Percentiles rank a stretch among this genome's conserved stretches.
These are phyloP conservation scores for Drosophila tanythrix DNA, from an alignment of 2,888 invertebrate genomes.

Conservation along the genomic window DNA sequence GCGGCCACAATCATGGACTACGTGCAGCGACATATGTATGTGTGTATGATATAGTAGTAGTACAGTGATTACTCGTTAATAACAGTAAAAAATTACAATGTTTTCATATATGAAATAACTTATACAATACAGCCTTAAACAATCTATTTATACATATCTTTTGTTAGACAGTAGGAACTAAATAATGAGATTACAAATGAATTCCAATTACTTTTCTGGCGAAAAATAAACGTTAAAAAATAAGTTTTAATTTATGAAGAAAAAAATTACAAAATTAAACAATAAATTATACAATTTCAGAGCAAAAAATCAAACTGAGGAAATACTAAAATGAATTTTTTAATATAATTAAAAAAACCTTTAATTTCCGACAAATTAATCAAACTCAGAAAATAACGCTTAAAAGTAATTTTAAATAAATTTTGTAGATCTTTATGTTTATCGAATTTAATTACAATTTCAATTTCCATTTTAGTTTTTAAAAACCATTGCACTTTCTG, in stretches of 20 bases:
- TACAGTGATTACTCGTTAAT: not conserved
- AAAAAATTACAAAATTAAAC: not conserved
- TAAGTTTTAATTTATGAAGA: not conserved
- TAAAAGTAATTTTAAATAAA: not conserved
- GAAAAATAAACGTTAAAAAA: not conserved
- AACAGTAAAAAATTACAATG: not conserved
- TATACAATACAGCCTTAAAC: no score
- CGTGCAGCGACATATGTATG: conserved; percentile 90
- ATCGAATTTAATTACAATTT: not conserved
- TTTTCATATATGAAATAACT: not conserved
- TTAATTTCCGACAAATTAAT: not conserved
- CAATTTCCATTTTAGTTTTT: not conserved
- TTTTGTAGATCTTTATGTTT: not conserved
- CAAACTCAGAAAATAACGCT: not conserved
- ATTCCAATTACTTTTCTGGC: not conserved
- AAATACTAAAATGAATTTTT: not conserved
- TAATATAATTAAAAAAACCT: not conserved
- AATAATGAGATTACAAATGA: not conserved
- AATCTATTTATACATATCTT: not conserved
- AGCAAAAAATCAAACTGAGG: not conserved
- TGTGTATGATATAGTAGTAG: not conserved
- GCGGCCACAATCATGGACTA: conserved; percentile 94
- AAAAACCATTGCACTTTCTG: not conserved
- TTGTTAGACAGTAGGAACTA: not conserved
- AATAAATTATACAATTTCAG: not conserved